Conservation (phyloP, 1,140 invertebrate species). For the Pseudoatta argentina region DNA sequence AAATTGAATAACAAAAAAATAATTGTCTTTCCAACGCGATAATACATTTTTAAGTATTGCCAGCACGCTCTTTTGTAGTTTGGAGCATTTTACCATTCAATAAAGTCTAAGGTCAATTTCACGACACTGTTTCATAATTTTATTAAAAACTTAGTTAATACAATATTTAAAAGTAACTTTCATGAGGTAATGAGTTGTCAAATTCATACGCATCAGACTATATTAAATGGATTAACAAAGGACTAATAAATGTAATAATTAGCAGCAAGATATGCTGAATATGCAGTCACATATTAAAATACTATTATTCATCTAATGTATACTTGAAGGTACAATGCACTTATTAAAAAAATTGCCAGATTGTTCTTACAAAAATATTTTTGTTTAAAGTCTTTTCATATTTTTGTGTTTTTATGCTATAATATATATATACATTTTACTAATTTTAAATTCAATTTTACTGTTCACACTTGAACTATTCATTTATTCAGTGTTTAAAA, state of each 20-base stretch:
- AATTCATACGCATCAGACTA: neutral
- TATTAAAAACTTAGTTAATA: neutral
- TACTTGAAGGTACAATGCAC: neutral
- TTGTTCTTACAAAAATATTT: neutral
- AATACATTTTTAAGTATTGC: neutral
- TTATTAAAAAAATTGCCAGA: neutral
- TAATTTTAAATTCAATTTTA: conserved; percentile 8
- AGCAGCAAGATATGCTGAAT: neutral
- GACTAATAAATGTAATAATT: conserved; percentile 17
- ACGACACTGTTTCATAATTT: neutral
- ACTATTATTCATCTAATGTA: neutral
- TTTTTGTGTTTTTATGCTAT: neutral
- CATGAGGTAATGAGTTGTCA: neutral
- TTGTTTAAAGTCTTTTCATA: neutral
- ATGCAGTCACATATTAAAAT: neutral
- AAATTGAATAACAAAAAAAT: neutral
- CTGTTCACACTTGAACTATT: too few relatives aligned
- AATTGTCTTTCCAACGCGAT: neutral
- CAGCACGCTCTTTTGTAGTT: neutral
- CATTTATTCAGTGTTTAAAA: neutral
- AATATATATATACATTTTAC: neutral
- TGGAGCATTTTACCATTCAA: neutral
- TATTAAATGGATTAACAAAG: neutral
- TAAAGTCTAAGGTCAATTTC: neutral
- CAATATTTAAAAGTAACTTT: neutral